These are phyloP conservation scores for Harpalus rubripes DNA, from an alignment of 2,888 invertebrate genomes.

Conservation along the genomic window DNA sequence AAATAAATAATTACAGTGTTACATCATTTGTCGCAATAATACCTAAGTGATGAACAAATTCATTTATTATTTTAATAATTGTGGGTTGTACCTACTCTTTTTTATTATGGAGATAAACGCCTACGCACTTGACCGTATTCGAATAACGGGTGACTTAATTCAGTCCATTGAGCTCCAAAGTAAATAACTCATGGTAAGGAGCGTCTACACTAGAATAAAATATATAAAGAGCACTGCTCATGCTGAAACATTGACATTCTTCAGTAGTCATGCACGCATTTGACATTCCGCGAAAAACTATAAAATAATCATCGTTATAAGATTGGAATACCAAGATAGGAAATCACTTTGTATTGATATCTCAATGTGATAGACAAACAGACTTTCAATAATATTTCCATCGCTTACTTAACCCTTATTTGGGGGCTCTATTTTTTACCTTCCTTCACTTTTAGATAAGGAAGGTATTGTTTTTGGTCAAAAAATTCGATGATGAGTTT, in stretches of 20 bases:
- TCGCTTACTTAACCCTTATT: too few relatives aligned
- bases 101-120: conserved; percentile 15
- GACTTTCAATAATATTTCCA: neutral
- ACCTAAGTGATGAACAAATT: conserved; percentile 31
- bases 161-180: neutral
- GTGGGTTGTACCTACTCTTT: conserved; percentile 12
- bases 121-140: conserved; percentile 44
- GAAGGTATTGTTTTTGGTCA: too few relatives aligned
- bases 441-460: too few relatives aligned
- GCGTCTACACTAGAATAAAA: conserved; percentile 47
- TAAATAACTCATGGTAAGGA: conserved; percentile 24
- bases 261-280: conserved; percentile 62
- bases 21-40: conserved; percentile 31
- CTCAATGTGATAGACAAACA: neutral
- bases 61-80: conserved; percentile 18
- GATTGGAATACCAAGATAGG: conserved; percentile 14
- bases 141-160: conserved; percentile 1
- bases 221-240: conserved; percentile 55
- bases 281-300: conserved; percentile 63
- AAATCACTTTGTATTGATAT: conserved; percentile 3
- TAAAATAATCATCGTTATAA: conserved; percentile 46
- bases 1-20: conserved; percentile 31
- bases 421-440: too few relatives aligned
- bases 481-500: too few relatives aligned
- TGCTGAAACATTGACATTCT: conserved; percentile 56